A percentile compares a stretch with the other conserved stretches of the same genome.
Evolutionary conservation across 2,888 invertebrate species (phyloP).

Genomic region (Nymphalis polychloros): DNA sequence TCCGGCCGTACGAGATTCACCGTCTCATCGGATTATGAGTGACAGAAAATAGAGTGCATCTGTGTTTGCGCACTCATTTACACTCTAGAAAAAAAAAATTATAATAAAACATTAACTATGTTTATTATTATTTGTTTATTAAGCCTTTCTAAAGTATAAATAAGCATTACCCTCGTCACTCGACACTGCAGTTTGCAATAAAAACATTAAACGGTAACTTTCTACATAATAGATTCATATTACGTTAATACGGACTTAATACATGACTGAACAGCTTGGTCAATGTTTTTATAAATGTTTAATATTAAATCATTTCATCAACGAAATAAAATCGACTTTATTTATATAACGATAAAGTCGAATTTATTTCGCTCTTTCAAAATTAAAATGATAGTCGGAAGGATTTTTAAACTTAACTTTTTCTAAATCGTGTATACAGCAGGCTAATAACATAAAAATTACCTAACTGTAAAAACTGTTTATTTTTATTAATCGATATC

Average conservation of each 20-base stretch:
- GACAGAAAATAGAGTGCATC: too few species aligned
- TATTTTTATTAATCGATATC: too few species aligned
- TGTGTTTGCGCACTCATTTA: too few species aligned
- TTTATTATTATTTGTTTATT: too few species aligned
- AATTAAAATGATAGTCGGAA: neutral
- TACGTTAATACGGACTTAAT: slow-evolving; percentile 41
- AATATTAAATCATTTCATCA: neutral
- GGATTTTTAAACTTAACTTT: neutral
- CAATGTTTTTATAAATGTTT: slow-evolving; percentile 39
- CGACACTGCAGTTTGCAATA: neutral
- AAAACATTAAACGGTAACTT: slow-evolving; percentile 37
- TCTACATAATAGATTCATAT: slow-evolving; percentile 43
- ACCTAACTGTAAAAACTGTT: too few species aligned
- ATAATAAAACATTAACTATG: too few species aligned
- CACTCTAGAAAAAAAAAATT: too few species aligned
- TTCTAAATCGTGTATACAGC: too few species aligned
- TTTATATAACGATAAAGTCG: too few species aligned
- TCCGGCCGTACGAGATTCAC: too few species aligned
- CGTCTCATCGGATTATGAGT: too few species aligned
- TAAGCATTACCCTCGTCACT: neutral
- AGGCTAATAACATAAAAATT: too few species aligned
- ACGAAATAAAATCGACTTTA: neutral
- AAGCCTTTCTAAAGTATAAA: neutral
- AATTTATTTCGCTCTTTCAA: neutral
- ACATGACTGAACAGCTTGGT: slow-evolving; percentile 49